Percentiles rank a stretch among this genome's conserved stretches.
Evolutionary conservation across 2,113 vertebrate species (phyloP).

Genomic region (Corythoichthys haematopterus): DNA sequence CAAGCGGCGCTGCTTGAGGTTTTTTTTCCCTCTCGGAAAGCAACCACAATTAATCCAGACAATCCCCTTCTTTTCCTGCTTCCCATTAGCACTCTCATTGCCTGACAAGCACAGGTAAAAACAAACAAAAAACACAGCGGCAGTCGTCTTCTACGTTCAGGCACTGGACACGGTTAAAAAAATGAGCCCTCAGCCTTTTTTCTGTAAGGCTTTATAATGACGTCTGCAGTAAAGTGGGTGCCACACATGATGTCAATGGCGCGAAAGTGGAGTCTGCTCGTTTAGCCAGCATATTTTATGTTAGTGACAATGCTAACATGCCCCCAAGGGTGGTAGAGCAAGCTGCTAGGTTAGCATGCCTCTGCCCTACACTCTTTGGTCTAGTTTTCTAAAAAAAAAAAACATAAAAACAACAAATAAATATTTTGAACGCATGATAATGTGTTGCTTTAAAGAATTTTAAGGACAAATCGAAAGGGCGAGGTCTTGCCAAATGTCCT

Average conservation of each 20-base stretch:
- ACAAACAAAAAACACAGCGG: slow-evolving; percentile 24
- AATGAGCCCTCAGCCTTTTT: slow-evolving; percentile 16
- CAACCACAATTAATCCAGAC: slow-evolving; percentile 61
- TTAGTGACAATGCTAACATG: slow-evolving; percentile 19
- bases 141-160: slow-evolving; percentile 33
- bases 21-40: background rate
- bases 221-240: slow-evolving; percentile 30
- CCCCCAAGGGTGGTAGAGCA: background rate
- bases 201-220: slow-evolving; percentile 35
- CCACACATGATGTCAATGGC: slow-evolving; percentile 47
- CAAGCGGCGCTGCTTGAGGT: background rate
- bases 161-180: slow-evolving; percentile 2
- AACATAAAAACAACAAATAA: background rate
- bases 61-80: background rate
- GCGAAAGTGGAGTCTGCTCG: slow-evolving; percentile 31
- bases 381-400: slow-evolving; percentile 47
- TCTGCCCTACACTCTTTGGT: slow-evolving; percentile 38
- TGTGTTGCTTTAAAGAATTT: slow-evolving; percentile 8
- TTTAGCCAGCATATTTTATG: slow-evolving; percentile 22
- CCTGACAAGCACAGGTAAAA: slow-evolving; percentile 65
- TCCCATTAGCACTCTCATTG: slow-evolving; percentile 40
- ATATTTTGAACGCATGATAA: slow-evolving; percentile 59
- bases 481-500: slow-evolving; percentile 55
- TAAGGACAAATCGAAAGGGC: slow-evolving; percentile 8
- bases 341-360: slow-evolving; percentile 46